Conservation (phyloP, 2,888 invertebrate genomes). For the Rhorus exstirpatorius region DNA sequence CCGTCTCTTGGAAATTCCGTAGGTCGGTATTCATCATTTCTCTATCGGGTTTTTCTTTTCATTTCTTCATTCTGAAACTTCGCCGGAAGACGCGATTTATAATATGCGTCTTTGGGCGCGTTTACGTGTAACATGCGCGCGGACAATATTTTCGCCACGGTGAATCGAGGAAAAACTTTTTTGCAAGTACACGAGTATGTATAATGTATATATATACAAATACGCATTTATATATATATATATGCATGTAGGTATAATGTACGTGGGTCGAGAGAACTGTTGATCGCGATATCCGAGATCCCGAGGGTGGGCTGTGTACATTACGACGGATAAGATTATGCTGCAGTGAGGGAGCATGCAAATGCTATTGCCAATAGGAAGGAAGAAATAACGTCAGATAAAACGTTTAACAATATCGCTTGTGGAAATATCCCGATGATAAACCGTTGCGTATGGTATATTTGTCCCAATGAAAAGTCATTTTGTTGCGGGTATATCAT, state of each 20-base stretch:
- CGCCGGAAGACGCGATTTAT: background rate
- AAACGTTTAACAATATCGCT: conserved; percentile 61
- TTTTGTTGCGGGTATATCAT: background rate
- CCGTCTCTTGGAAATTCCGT: conserved; percentile 54
- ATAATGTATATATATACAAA: background rate
- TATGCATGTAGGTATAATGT: background rate
- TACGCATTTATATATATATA: background rate
- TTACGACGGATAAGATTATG: conserved; percentile 54
- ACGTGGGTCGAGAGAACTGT: conserved; percentile 29
- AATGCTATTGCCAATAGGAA: conserved; percentile 50
- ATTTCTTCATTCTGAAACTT: background rate
- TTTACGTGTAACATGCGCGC: background rate
- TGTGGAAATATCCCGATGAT: conserved; percentile 42
- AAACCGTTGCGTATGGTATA: conserved; percentile 17
- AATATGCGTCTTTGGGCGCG: background rate
- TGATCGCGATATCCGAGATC: conserved; percentile 51
- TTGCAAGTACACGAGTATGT: background rate
- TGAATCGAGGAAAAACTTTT: conserved; percentile 11
- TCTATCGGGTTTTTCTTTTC: background rate
- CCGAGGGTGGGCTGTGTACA: conserved; percentile 49
- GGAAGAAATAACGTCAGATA: conserved; percentile 57
- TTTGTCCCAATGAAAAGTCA: background rate
- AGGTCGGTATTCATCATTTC: conserved; percentile 25
- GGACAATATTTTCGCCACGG: conserved; percentile 3
- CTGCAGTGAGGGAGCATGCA: conserved; percentile 42